These are phyloP conservation scores for Corella eumyota DNA, from an alignment of 23 tunicate species.

Conservation along the genomic window DNA sequence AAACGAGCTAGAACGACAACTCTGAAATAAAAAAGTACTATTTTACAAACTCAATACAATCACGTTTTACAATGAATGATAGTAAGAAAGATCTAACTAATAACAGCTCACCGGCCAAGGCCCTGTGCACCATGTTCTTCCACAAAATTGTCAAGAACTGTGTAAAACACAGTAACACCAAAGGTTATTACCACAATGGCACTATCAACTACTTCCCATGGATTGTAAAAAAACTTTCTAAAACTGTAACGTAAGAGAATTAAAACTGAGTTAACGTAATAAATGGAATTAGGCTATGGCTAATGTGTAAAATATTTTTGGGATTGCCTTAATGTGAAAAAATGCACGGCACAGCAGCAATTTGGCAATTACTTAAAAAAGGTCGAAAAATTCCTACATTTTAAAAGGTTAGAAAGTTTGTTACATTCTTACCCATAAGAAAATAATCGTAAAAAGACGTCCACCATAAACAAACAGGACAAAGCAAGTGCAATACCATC, in stretches of 20 bases:
- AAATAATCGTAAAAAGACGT: slow-evolving; percentile 52
- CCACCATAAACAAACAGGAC: slow-evolving; percentile 58
- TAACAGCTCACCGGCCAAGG: slow-evolving; percentile 68
- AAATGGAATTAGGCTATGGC: too few relatives aligned
- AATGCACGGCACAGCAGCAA: too few relatives aligned
- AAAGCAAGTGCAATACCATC: slow-evolving; percentile 52
- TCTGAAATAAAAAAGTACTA: slow-evolving; percentile 22
- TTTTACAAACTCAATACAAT: not conserved
- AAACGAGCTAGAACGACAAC: slow-evolving; percentile 64
- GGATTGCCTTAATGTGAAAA: too few relatives aligned
- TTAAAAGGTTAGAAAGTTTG: too few relatives aligned
- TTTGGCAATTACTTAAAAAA: too few relatives aligned
- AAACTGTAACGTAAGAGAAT: slow-evolving; percentile 23
- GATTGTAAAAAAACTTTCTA: slow-evolving; percentile 51
- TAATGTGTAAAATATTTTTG: too few relatives aligned
- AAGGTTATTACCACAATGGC: slow-evolving; percentile 62
- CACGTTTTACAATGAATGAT: not conserved
- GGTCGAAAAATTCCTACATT: too few relatives aligned
- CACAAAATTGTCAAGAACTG: slow-evolving; percentile 30
- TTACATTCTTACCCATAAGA: slow-evolving; percentile 68
- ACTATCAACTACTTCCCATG: slow-evolving; percentile 81
- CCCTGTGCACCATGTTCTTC: slow-evolving; percentile 16
- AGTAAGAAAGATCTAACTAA: not conserved
- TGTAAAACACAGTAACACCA: slow-evolving; percentile 52
- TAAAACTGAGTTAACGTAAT: too few relatives aligned